Evolutionary conservation across 2,113 vertebrate genomes (phyloP), one percentile per base, ranked within the genome.

Genomic region (Chlamydotis undulata): DNA sequence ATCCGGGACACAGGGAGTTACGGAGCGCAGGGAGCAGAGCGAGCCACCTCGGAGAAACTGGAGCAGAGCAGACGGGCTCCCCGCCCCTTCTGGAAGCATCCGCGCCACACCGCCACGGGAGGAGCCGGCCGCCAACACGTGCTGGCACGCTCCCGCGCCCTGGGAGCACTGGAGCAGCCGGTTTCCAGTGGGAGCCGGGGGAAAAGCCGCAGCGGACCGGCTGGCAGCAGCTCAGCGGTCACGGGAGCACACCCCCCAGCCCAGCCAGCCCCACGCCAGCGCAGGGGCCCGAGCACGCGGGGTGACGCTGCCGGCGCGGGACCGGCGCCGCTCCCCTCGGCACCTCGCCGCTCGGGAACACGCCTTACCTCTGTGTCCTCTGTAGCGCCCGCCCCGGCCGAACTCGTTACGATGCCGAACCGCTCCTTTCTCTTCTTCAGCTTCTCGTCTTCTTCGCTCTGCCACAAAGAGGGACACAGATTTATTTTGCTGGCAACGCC

Each of bases 391-490:
- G 95, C 70, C 24, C 98, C 98, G 14, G 96, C 97, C 1, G 97
- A 98, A 73, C 96, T 97, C 17, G 98, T 98, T 11, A 98, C 93
- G 83, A 97, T 98, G 26, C 99, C 99, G 80, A 99, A 99, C 65
- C 99, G 81, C 50, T 99, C 99, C 98, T 99, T 99, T 93, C 99
- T 98, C 96, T 99, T 99, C 94, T 99, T 99, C 95, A 99, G 98
- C 70, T 99, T 99, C 71, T 99, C 99, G 11, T 99, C 99, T 33
- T 99, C 99, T 90, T 99, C 99, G 6, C 98, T 98, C 99, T 99
- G 95, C 15, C 15, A 64, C 55, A 71, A 69, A 77, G 63, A 23
- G 41, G 6, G 31, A 29, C 0, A 0, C 7, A 17, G 37, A 25
- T 60, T 79, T 28, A 61, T n/a, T 31, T 39, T 9, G 29, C 2